Conservation (phyloP, 53 echinoderm and acorn worm species). For the Astropecten irregularis region DNA sequence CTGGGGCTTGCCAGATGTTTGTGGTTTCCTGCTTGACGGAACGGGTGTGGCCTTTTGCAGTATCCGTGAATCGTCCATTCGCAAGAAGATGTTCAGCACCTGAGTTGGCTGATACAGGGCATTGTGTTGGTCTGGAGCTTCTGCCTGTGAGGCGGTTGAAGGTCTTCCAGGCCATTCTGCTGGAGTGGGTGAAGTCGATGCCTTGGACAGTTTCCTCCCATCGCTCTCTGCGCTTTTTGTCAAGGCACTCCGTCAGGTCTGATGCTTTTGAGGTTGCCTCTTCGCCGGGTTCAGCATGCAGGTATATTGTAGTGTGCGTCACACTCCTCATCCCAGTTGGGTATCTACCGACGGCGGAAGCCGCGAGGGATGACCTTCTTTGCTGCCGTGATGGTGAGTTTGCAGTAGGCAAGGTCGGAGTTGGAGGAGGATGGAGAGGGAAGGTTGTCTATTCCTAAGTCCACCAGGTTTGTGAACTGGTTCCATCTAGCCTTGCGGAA, state of each 20-base stretch:
- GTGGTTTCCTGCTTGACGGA: not conserved
- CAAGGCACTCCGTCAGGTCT: slow-evolving; percentile 45
- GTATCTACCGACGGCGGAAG: slow-evolving; percentile 30
- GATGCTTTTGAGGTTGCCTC: slow-evolving; percentile 20
- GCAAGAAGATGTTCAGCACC: slow-evolving; percentile 46
- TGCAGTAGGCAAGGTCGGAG: slow-evolving; percentile 43
- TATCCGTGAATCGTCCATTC: slow-evolving; percentile 36
- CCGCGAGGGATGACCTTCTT: slow-evolving; percentile 47
- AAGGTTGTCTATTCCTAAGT: slow-evolving; percentile 17
- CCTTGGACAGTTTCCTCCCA: too few species aligned
- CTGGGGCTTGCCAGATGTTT: slow-evolving; percentile 35
- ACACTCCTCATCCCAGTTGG: slow-evolving; percentile 47
- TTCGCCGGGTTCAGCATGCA: slow-evolving; percentile 28
- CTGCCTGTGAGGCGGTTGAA: slow-evolving; percentile 41
- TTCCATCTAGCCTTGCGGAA: slow-evolving; percentile 52
- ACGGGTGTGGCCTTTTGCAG: slow-evolving; percentile 35
- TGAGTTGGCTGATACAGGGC: slow-evolving; percentile 54
- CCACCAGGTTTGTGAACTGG: slow-evolving; percentile 42
- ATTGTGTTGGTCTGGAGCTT: slow-evolving; percentile 19
- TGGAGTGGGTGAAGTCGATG: slow-evolving; percentile 61
- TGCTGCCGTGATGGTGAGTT: slow-evolving; percentile 29
- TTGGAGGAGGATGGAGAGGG: too few species aligned
- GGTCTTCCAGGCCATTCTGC: slow-evolving; percentile 26
- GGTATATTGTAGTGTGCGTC: slow-evolving; percentile 28
- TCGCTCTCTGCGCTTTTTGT: slow-evolving; percentile 42